phyloP scores from a whole-genome alignment of 2,888 invertebrate species.

The Aleiodes testaceus region DNA sequence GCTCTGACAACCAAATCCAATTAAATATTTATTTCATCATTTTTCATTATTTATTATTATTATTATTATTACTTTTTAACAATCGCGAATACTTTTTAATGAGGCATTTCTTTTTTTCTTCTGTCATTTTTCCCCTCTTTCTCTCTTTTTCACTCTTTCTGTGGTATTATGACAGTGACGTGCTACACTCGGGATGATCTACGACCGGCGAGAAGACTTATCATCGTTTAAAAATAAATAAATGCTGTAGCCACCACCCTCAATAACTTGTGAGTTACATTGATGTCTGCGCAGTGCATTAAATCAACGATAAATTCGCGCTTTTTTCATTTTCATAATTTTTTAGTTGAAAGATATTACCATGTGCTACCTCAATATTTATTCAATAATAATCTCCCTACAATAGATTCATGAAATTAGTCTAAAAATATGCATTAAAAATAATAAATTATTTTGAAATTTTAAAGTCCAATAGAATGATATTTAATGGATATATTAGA shows the following conservation, averaged over 20 bases:
- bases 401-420: background rate
- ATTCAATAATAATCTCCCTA: background rate
- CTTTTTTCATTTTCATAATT: background rate
- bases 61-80: too few relatives aligned
- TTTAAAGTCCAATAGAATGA: background rate
- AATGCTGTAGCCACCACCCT: slow-evolving; percentile 24
- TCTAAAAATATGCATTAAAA: background rate
- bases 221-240: slow-evolving; percentile 21
- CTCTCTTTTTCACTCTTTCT: background rate
- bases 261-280: slow-evolving; percentile 30
- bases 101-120: background rate
- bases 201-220: slow-evolving; percentile 12
- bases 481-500: slow-evolving; percentile 18
- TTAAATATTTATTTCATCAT: background rate
- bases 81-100: background rate
- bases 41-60: background rate
- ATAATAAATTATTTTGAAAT: background rate
- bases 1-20: slow-evolving; percentile 8
- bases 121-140: background rate
- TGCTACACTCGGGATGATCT: slow-evolving; percentile 26
- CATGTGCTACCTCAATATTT: slow-evolving; percentile 2
- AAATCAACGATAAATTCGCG: slow-evolving; percentile 5
- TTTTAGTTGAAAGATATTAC: background rate
- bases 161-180: slow-evolving; percentile 1
- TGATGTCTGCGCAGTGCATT: slow-evolving; percentile 24